These are phyloP conservation scores for Dicrurus megarhynchus DNA, from an alignment of 2,113 vertebrate species.

Conservation along the genomic window DNA sequence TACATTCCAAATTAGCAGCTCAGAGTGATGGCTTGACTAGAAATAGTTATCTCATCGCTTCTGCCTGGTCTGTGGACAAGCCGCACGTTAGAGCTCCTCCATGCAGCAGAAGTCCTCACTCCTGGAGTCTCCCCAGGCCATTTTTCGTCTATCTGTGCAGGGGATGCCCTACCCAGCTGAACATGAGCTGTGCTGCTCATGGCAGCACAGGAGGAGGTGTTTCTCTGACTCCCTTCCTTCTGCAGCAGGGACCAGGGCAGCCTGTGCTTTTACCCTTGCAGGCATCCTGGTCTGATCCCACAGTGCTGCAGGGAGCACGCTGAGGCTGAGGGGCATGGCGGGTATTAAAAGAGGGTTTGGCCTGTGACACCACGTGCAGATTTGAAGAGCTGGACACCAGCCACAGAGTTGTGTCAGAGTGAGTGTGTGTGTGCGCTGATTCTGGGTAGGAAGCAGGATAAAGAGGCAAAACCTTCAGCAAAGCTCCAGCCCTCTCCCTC, in stretches of 20 bases:
- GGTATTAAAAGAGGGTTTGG: background rate
- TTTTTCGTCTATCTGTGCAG: background rate
- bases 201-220: background rate
- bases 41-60: background rate
- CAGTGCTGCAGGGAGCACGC: fast-evolving
- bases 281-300: background rate
- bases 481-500: background rate
- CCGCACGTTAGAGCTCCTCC: background rate
- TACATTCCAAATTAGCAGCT: background rate
- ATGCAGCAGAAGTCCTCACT: background rate
- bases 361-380: background rate
- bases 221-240: background rate
- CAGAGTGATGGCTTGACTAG: background rate
- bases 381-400: background rate
- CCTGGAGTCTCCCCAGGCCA: background rate
- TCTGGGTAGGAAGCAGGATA: background rate
- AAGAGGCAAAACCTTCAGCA: background rate
- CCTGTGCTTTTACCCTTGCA: background rate
- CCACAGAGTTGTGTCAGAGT: background rate
- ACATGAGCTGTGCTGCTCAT: background rate
- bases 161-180: background rate
- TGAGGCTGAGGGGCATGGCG: background rate
- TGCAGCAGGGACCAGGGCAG: background rate
- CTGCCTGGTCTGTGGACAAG: background rate
- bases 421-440: background rate